Conservation (phyloP, 2,113 vertebrate species). For the Siphamia tubifer region DNA sequence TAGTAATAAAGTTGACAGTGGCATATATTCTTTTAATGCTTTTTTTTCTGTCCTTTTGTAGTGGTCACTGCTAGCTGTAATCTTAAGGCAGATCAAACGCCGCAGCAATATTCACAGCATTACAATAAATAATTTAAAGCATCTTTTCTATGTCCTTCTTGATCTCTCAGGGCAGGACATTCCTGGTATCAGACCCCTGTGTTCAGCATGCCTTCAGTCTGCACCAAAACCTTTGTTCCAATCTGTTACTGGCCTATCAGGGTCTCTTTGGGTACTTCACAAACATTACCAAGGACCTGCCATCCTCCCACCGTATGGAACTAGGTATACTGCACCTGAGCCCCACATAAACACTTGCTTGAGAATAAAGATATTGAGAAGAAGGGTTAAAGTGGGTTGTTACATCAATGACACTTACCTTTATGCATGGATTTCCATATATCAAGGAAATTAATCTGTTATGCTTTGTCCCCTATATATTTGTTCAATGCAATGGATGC, state of each 20-base stretch:
- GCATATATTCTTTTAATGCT: neutral
- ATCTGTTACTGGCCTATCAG: slow-evolving; percentile 91
- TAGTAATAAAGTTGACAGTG: neutral
- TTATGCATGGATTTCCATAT: too few species aligned
- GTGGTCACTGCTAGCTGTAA: neutral
- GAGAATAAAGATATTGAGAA: neutral
- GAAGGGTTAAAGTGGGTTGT: neutral
- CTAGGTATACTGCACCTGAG: slow-evolving; percentile 80
- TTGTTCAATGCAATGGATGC: neutral
- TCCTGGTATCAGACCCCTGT: slow-evolving; percentile 91
- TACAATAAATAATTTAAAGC: neutral
- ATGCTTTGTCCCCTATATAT: neutral
- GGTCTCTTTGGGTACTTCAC: slow-evolving; percentile 94
- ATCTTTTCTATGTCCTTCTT: neutral
- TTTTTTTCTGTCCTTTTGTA: neutral
- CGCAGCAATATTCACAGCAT: neutral
- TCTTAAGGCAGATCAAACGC: neutral
- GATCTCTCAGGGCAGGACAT: slow-evolving; percentile 86
- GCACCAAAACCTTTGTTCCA: slow-evolving; percentile 92
- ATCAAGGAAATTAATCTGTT: neutral
- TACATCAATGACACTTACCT: neutral
- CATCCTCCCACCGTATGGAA: slow-evolving; percentile 91
- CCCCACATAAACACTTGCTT: neutral
- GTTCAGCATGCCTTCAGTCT: slow-evolving; percentile 93
- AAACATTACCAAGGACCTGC: slow-evolving; percentile 88